Evolutionary conservation across 2,113 vertebrate species (phyloP).

Genomic region (Perccottus glenii): DNA sequence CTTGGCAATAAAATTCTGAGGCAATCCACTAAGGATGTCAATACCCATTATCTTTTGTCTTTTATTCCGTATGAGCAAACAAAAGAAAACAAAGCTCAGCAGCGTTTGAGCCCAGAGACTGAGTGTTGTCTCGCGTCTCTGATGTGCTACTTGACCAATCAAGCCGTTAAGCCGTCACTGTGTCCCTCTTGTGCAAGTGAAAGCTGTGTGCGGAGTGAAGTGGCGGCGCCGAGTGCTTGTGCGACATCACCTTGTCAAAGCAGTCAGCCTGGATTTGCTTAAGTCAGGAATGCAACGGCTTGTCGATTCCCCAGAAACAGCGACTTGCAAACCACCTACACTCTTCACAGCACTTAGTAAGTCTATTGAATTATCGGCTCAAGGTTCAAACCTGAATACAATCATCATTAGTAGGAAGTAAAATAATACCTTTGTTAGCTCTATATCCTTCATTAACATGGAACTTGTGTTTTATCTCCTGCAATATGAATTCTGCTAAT

Average conservation of each 20-base stretch:
- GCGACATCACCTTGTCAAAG: constrained; percentile 59
- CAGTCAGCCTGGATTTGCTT: constrained; percentile 48
- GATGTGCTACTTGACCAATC: constrained; percentile 57
- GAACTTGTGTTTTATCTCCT: not conserved
- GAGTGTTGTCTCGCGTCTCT: constrained; percentile 38
- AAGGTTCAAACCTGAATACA: constrained; percentile 8
- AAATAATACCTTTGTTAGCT: constrained; percentile 5
- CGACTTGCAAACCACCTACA: constrained; percentile 11
- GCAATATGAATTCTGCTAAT: not conserved
- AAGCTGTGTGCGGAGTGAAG: constrained; percentile 26
- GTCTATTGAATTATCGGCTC: not conserved
- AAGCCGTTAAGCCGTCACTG: constrained; percentile 42
- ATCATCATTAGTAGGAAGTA: constrained; percentile 5
- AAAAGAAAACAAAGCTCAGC: constrained; percentile 34
- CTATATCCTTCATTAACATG: constrained; percentile 3
- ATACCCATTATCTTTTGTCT: constrained; percentile 57
- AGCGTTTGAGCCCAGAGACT: constrained; percentile 25
- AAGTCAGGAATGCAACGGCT: constrained; percentile 38
- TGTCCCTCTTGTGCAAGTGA: constrained; percentile 37
- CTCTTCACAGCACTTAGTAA: not conserved
- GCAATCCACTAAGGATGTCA: constrained; percentile 46
- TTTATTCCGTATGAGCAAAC: constrained; percentile 45
- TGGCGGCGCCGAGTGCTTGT: constrained; percentile 18
- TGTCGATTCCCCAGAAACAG: constrained; percentile 24
- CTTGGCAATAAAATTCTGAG: constrained; percentile 48